phyloP scores from a whole-genome alignment of 2,888 invertebrate genomes.

The Dasysyrphus tricinctus region DNA sequence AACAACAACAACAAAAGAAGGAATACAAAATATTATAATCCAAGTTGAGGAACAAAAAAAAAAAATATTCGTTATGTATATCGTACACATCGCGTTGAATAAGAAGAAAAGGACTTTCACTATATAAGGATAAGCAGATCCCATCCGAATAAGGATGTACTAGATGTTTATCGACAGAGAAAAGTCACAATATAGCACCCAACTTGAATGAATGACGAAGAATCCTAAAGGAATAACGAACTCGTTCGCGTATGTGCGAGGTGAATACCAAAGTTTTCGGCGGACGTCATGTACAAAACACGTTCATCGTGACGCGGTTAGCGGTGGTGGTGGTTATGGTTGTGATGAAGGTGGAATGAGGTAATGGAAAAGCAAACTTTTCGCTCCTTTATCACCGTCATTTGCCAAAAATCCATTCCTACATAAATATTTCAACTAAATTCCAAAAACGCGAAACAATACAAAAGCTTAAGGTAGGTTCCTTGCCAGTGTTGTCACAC shows the following conservation, averaged over 20 bases:
- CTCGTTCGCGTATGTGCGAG: constrained; percentile 42
- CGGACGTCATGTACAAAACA: constrained; percentile 31
- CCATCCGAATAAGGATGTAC: constrained; percentile 46
- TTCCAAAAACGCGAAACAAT: constrained; percentile 7
- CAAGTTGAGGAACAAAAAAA: constrained; percentile 22
- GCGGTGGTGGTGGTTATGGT: not conserved
- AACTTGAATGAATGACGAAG: constrained; percentile 14
- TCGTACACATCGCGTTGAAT: not conserved
- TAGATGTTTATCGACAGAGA: constrained; percentile 60
- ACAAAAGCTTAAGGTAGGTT: not conserved
- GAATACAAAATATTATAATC: constrained; percentile 24
- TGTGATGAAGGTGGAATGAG: not conserved
- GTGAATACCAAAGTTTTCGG: constrained; percentile 59
- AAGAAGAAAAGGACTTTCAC: constrained; percentile 2
- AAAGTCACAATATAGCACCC: constrained; percentile 51
- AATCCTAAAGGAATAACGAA: not conserved
- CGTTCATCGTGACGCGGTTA: not conserved
- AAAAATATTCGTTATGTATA: constrained; percentile 15
- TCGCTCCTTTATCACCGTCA: constrained; percentile 54
- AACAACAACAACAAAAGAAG: not conserved
- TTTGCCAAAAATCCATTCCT: constrained; percentile 43
- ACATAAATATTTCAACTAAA: constrained; percentile 49
- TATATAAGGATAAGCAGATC: constrained; percentile 34
- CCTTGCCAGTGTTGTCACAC: not conserved
- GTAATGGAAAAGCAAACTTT: constrained; percentile 40